phyloP scores from a whole-genome alignment of 2,113 vertebrate species.

The Rhinichthys klamathensis region DNA sequence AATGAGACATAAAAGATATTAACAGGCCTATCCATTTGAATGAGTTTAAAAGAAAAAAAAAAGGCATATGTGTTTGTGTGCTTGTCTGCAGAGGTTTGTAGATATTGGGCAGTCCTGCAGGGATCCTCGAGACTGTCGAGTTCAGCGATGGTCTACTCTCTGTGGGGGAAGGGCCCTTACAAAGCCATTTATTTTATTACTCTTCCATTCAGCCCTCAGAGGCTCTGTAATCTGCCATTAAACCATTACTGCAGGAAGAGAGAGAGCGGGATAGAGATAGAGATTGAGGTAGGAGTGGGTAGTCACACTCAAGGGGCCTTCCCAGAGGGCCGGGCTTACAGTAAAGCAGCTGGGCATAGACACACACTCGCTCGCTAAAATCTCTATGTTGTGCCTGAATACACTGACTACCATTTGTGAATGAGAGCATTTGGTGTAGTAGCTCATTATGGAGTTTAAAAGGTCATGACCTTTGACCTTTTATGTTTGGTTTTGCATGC shows the following conservation, averaged over 20 bases:
- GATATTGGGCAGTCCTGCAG: constrained; percentile 19
- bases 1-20: neutral
- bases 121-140: neutral
- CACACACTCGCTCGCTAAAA: constrained; percentile 28
- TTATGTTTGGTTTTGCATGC: neutral
- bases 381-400: constrained; percentile 34
- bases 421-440: constrained; percentile 29
- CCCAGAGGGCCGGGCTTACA: constrained; percentile 71
- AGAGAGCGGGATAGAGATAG: constrained; percentile 71
- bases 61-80: constrained; percentile 4
- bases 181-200: constrained; percentile 74
- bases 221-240: constrained; percentile 75
- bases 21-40: neutral
- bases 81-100: constrained; percentile 3
- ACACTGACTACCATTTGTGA: constrained; percentile 46
- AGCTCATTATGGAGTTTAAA: constrained; percentile 15
- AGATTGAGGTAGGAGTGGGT: constrained; percentile 68
- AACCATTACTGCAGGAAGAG: constrained; percentile 75
- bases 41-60: neutral
- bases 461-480: constrained; percentile 15
- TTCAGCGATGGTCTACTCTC: constrained; percentile 35
- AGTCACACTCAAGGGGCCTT: constrained; percentile 74
- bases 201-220: constrained; percentile 75
- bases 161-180: constrained; percentile 48
- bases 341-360: constrained; percentile 61